Conservation (phyloP, 2,113 vertebrate genomes). For the Apistogramma diplotaenia region DNA sequence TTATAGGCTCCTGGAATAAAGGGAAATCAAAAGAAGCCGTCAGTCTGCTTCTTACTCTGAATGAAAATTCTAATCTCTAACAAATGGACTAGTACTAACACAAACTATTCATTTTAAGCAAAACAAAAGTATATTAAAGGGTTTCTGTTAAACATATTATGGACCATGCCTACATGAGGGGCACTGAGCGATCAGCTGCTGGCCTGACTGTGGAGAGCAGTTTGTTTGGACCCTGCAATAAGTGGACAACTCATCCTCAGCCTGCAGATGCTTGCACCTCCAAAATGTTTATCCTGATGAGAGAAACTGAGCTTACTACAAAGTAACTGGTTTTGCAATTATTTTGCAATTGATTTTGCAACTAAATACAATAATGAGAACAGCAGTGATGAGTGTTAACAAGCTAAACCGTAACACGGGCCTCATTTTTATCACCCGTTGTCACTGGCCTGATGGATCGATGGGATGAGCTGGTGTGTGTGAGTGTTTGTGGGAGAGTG, state of each 20-base stretch:
- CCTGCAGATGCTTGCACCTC: neutral
- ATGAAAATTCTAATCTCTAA: neutral
- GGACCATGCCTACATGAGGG: neutral
- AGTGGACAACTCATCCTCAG: neutral
- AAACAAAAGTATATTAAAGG: neutral
- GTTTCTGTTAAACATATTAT: neutral
- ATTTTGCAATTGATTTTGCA: too few relatives aligned
- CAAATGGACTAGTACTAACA: too few relatives aligned
- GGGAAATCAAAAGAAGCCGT: neutral
- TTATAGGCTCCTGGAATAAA: neutral
- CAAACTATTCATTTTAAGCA: neutral
- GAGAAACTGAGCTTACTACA: neutral
- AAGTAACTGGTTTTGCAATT: neutral
- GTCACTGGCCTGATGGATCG: neutral
- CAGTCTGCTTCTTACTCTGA: neutral
- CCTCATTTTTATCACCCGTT: neutral
- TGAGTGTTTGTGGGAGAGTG: constrained; percentile 1
- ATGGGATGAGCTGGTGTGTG: constrained; percentile 4
- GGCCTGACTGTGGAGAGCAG: neutral
- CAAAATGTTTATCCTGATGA: neutral
- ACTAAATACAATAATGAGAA: neutral
- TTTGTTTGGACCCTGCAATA: neutral
- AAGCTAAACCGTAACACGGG: too few relatives aligned
- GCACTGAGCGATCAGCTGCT: neutral
- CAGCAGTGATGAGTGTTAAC: neutral